phyloP scores from a whole-genome alignment of 1,140 invertebrate species.

The Megathymus violae region DNA sequence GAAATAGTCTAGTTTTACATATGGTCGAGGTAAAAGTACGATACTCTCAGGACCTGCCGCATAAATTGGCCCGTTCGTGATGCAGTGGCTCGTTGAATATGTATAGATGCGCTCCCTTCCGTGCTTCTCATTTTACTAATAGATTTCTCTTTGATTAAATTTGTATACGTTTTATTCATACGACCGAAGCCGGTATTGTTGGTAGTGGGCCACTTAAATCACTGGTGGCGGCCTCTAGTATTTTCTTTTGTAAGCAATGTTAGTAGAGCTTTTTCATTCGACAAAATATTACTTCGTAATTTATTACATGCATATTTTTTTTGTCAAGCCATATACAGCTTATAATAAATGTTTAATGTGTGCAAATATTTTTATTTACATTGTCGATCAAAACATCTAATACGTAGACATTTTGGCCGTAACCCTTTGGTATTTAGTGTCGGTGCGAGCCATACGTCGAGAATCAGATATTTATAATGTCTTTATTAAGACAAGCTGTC shows the following conservation, averaged over 20 bases:
- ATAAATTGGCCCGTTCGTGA: constrained; percentile 82
- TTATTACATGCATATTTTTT: too few species aligned
- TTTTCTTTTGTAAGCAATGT: too few species aligned
- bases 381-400: too few species aligned
- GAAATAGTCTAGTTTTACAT: constrained; percentile 81
- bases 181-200: constrained; percentile 73
- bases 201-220: constrained; percentile 70
- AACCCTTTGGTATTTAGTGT: constrained; percentile 64
- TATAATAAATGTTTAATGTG: too few species aligned
- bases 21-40: constrained; percentile 75
- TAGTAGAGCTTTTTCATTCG: too few species aligned
- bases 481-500: constrained; percentile 79
- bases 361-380: too few species aligned
- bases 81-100: constrained; percentile 83
- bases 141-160: constrained; percentile 84
- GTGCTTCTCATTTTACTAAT: constrained; percentile 83
- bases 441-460: constrained; percentile 56
- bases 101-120: constrained; percentile 82
- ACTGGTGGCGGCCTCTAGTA: constrained; percentile 55
- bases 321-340: too few species aligned
- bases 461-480: constrained; percentile 80
- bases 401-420: constrained; percentile 31
- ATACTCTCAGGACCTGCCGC: constrained; percentile 74
- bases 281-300: too few species aligned
- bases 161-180: constrained; percentile 83